Base-by-base conservation (phyloP, 2,888 invertebrate species). In the Thumatha senex region DNA sequence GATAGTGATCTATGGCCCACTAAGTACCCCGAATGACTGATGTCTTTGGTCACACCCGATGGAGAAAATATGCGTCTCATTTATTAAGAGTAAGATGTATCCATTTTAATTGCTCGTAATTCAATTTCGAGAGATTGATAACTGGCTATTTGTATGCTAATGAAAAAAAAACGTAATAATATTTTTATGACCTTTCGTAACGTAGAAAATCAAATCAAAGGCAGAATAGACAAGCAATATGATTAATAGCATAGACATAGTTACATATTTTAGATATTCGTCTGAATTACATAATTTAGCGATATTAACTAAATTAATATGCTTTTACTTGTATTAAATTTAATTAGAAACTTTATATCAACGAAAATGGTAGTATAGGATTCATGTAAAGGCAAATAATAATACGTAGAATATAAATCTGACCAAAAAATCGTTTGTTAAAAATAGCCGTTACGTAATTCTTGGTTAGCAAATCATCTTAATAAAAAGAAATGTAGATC, bases 141-240 rank as follows among this genome's bases (percentile, higher is more conserved):
- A 24, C 38, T 46, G 41, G 11, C 34, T 13, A 43, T 51, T 30
- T 46, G 36, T 9, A 33, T 34, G 31, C 15, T 46, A 51, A 51
- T 47, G 39, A 47, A 47, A 43, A 43, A 47, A 47, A 43, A 43
- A 43, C 15, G 41, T 42, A 24, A 30, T 48, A 48, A 13, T 39
- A 15, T 15, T 33, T 36, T 45, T 39, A 48, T 29, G 30, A 41
- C 35, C 30, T 38, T 42, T 38, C 34, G 42, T 45, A 44, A 44
- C 36, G 30, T 48, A 14, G 12, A 52, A 52, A 52, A 52, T 48
- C 18, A 36, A 52, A 48, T 47, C 47, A 51, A 43, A 39, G 14
- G 33, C 39, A 18, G 42, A 51, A 46, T 35, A 63, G 64, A 31
- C 54, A 54, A 56, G 24, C 41, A 53, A 54, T 18, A 18, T 38